Conservation (phyloP, 2,888 invertebrate species). For the Serrognathus titanus region DNA sequence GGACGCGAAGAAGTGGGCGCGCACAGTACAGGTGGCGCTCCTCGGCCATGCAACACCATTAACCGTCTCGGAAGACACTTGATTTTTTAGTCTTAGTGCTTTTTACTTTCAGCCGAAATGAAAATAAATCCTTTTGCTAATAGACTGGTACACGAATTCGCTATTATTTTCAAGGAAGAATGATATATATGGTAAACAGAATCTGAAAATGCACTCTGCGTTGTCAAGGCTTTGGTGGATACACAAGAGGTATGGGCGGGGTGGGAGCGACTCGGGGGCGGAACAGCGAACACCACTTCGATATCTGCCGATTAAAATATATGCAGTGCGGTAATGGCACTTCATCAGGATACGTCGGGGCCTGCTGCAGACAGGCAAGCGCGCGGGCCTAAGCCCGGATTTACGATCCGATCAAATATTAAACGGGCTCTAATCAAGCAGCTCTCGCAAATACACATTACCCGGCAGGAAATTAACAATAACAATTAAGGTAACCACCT, state of each 20-base stretch:
- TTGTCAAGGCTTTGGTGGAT: slow-evolving; percentile 29
- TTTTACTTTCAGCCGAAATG: slow-evolving; percentile 43
- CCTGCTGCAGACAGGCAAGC: background rate
- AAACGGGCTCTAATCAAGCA: slow-evolving; percentile 36
- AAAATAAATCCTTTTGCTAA: slow-evolving; percentile 57
- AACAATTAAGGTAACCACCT: slow-evolving; percentile 46
- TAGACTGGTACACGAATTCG: slow-evolving; percentile 55
- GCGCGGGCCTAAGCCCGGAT: slow-evolving; percentile 22
- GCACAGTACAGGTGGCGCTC: slow-evolving; percentile 10
- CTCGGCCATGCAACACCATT: slow-evolving; percentile 23
- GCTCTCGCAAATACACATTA: slow-evolving; percentile 29
- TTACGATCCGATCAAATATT: slow-evolving; percentile 35
- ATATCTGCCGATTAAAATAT: slow-evolving; percentile 40
- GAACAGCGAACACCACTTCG: slow-evolving; percentile 38
- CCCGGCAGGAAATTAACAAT: slow-evolving; percentile 45
- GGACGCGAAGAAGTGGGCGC: slow-evolving; percentile 26
- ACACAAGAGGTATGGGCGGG: slow-evolving; percentile 21
- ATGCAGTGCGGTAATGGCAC: slow-evolving; percentile 30
- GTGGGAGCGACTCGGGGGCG: slow-evolving; percentile 25
- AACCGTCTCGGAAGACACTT: slow-evolving; percentile 33
- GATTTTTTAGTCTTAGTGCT: slow-evolving; percentile 32
- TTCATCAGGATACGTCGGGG: slow-evolving; percentile 24
- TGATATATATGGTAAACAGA: slow-evolving; percentile 52
- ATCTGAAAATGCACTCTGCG: slow-evolving; percentile 49
- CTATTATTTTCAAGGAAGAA: slow-evolving; percentile 55